Evolutionary conservation across 2,113 vertebrate genomes (phyloP).

Genomic region (Trichechus manatus): DNA sequence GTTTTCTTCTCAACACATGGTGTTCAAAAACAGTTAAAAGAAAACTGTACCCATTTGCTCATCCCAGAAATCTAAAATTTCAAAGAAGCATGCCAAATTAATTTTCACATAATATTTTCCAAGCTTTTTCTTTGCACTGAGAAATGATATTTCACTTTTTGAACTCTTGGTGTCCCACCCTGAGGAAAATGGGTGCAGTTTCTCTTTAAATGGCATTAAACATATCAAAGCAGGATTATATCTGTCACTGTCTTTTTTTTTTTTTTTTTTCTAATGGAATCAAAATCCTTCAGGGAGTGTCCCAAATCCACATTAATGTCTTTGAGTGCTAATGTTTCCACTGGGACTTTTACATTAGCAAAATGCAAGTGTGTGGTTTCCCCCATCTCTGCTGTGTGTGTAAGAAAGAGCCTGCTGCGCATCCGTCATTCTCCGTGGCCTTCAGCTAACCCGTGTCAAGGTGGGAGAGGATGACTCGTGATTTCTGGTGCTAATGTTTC

Average conservation of each 20-base stretch:
- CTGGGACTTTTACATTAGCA: constrained; percentile 61
- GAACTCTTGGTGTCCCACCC: constrained; percentile 77
- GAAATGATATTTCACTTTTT: constrained; percentile 81
- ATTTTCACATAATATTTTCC: constrained; percentile 86
- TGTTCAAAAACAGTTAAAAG: constrained; percentile 92
- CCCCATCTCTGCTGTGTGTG: constrained; percentile 63
- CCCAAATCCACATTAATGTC: constrained; percentile 82
- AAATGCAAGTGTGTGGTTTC: constrained; percentile 79
- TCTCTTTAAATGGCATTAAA: constrained; percentile 81
- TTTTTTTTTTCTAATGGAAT: constrained; percentile 76
- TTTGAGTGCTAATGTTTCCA: constrained; percentile 76
- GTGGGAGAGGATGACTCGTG: not conserved
- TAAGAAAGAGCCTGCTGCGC: constrained; percentile 58
- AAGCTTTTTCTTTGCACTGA: constrained; percentile 81
- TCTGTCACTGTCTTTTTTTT: constrained; percentile 77
- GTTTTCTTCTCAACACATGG: constrained; percentile 92
- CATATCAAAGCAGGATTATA: constrained; percentile 78
- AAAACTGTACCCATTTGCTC: constrained; percentile 91
- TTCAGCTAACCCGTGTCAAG: constrained; percentile 68
- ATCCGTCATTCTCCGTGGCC: constrained; percentile 3
- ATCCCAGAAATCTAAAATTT: constrained; percentile 89
- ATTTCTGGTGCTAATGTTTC: not conserved
- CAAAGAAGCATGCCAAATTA: constrained; percentile 87
- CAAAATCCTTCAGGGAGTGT: constrained; percentile 84
- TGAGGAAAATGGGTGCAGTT: constrained; percentile 79